Base-by-base conservation (phyloP, 1,140 invertebrate genomes). In the Scaptomyza hsui region DNA sequence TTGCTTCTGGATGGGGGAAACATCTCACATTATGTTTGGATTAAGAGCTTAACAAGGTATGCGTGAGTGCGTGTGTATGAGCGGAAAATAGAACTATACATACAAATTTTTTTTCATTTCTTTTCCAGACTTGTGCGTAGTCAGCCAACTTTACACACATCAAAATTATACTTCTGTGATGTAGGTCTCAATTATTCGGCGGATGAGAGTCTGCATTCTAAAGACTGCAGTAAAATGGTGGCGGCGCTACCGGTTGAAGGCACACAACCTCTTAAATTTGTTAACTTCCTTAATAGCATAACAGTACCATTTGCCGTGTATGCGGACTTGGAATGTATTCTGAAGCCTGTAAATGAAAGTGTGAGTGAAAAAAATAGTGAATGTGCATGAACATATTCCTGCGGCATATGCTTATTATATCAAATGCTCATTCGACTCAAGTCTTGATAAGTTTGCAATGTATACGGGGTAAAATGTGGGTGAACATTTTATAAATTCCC, bases 381-480 rank as follows among this genome's bases (percentile, higher is more conserved):
- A 5, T 3, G 41, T 16, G 1, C 41, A 21, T 21, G 21, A 42
- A 15, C 53, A 59, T 59, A 59, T 59, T 10, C 55, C 55, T 26
- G 2, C 21, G 24, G 57, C 57, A 37, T 60, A 48, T 49, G 32
- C 44, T 12, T 60, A 60, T 39, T 60, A 60, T 82, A 80, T 78
- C 55, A 91, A 62, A 89, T 29, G 53, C 29, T 1, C 21, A 57
- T 45, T 29, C 19, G 15, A 57, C 18, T 4, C 4, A 10, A 12
- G 15, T 1, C 39, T 57, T 1, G n/a, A 57, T 45, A 57, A 12
- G 10, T 44, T 15, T 24, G 13, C 9, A 29, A 16, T 47, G 2
- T 2, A 35, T n/a, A 29, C 12, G 1, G 48, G 26, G 1, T 3
- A 35, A 32, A 15, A 51, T 51, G 24, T 32, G 9, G 21, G 29